phyloP scores from a whole-genome alignment of 2,113 vertebrate species.

The Antechinus flavipes region DNA sequence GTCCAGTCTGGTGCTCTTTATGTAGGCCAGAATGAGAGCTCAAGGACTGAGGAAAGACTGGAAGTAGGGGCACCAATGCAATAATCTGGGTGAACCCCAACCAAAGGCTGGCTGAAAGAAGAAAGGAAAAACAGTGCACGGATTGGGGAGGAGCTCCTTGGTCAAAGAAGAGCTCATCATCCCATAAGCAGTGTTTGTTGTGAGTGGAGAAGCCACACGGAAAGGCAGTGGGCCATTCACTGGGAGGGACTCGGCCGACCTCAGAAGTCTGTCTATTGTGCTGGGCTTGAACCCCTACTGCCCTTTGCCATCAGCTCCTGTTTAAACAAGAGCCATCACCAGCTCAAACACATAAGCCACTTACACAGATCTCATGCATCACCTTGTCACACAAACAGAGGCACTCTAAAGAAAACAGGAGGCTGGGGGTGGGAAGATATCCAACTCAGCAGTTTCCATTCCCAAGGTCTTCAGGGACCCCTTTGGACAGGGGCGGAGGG shows the following conservation, averaged over 20 bases:
- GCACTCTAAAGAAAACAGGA: constrained; percentile 48
- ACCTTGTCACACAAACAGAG: constrained; percentile 68
- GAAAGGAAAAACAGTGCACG: constrained; percentile 2
- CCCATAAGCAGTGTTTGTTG: constrained; percentile 39
- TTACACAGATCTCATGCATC: constrained; percentile 74
- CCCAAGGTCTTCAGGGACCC: constrained; percentile 24
- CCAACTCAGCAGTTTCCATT: constrained; percentile 74
- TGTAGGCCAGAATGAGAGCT: background rate
- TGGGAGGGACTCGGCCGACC: constrained; percentile 61
- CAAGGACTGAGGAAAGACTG: background rate
- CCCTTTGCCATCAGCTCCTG: constrained; percentile 81
- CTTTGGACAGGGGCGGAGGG: background rate
- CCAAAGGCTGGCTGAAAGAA: background rate
- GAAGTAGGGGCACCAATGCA: background rate
- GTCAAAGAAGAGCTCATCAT: background rate
- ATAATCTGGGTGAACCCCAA: background rate
- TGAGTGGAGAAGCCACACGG: constrained; percentile 70
- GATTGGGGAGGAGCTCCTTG: constrained; percentile 21
- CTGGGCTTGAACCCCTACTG: constrained; percentile 73
- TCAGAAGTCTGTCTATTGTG: constrained; percentile 76
- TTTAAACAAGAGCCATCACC: constrained; percentile 77
- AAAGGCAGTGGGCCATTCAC: constrained; percentile 62
- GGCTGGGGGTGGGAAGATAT: constrained; percentile 49
- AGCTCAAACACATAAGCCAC: constrained; percentile 81
- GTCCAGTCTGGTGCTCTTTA: background rate